Evolutionary conservation across 2,888 invertebrate genomes (phyloP).

Genomic region (Tetanocera ferruginea): DNA sequence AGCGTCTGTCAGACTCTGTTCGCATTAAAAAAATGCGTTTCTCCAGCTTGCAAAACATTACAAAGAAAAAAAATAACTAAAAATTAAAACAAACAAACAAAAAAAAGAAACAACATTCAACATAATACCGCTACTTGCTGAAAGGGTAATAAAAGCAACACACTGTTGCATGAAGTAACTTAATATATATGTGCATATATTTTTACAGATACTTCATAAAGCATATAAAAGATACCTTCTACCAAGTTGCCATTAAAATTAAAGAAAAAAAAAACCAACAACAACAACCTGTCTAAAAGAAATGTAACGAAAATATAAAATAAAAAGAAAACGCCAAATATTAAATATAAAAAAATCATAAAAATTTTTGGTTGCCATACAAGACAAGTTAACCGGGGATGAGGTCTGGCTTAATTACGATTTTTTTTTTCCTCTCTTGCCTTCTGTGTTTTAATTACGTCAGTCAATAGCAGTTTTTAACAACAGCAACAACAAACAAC

Average conservation of each 20-base stretch:
- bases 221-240: no score
- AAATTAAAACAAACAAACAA: no score
- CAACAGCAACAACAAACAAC: constrained; percentile 27
- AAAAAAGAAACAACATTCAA: neutral
- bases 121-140: neutral
- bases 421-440: constrained; percentile 3
- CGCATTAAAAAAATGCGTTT: constrained; percentile 5
- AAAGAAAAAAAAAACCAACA: neutral
- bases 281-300: neutral
- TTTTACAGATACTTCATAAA: no score
- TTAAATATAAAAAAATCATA: constrained; percentile 19
- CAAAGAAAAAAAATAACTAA: neutral
- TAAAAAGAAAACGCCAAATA: neutral
- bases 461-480: neutral
- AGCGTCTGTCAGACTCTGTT: neutral
- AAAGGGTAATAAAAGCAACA: constrained; percentile 4
- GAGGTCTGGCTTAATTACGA: neutral
- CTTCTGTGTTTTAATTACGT: neutral
- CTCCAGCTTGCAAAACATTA: neutral
- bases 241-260: neutral
- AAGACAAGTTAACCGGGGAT: neutral
- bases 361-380: constrained; percentile 24
- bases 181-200: neutral
- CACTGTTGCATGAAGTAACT: neutral
- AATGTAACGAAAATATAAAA: neutral